A percentile compares a stretch with the other conserved stretches of the same genome.
Evolutionary conservation across 2,888 invertebrate genomes (phyloP).

Genomic region (Zhengitettix transpicula): DNA sequence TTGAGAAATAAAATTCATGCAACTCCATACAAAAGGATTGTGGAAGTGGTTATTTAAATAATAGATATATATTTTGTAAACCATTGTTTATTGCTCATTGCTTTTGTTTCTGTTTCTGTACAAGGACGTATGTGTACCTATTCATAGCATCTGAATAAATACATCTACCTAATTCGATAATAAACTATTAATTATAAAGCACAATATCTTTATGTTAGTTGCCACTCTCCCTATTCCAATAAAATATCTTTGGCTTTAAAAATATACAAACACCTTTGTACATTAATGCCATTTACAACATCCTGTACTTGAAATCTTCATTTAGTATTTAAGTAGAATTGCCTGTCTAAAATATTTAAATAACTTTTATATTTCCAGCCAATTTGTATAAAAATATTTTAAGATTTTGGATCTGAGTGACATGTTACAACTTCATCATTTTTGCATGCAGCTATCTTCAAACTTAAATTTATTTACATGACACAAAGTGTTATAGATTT

Average conservation of each 20-base stretch:
- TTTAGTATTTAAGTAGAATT: background rate
- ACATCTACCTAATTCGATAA: conserved; percentile 13
- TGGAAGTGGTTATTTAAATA: too few species aligned
- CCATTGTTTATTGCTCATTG: conserved; percentile 15
- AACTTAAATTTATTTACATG: too few species aligned
- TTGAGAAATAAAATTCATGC: too few species aligned
- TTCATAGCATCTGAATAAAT: conserved; percentile 14
- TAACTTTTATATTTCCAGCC: too few species aligned
- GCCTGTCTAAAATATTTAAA: background rate
- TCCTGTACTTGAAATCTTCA: conserved; percentile 7
- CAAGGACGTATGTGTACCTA: conserved; percentile 15
- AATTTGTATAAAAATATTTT: too few species aligned
- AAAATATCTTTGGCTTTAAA: conserved; percentile 15
- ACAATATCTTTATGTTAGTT: conserved; percentile 9
- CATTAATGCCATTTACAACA: conserved; percentile 13
- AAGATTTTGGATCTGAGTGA: too few species aligned
- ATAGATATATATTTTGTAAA: conserved; percentile 10
- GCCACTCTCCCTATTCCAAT: conserved; percentile 10
- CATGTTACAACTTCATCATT: too few species aligned
- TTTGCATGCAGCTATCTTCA: too few species aligned
- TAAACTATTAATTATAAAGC: conserved; percentile 12
- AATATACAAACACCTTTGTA: conserved; percentile 15
- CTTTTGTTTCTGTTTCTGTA: conserved; percentile 13
- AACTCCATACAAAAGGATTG: too few species aligned
- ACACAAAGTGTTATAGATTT: too few species aligned